phyloP scores from a whole-genome alignment of 2,797 vertebrate species.

The Galagoides demidoff region DNA sequence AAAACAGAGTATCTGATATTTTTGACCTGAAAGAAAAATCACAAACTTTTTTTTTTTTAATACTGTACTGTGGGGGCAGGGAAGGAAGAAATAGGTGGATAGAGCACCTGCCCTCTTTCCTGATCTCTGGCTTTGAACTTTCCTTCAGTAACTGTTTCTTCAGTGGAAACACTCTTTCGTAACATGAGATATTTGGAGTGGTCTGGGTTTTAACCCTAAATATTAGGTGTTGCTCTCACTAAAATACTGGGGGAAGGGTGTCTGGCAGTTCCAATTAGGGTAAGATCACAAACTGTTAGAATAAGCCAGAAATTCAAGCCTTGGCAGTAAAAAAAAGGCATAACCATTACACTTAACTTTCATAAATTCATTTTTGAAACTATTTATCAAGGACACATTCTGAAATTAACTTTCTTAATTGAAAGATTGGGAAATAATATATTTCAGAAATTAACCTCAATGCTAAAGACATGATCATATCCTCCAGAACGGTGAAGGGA shows the following conservation, averaged over 20 bases:
- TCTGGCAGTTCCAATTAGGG: background rate
- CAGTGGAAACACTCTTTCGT: background rate
- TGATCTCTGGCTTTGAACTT: background rate
- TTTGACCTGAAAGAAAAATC: background rate
- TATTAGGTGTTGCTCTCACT: background rate
- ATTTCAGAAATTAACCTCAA: background rate
- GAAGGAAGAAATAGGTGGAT: background rate
- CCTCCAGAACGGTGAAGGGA: background rate
- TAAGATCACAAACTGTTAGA: background rate
- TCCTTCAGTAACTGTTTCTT: background rate
- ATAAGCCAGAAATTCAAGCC: background rate
- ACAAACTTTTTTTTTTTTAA: background rate
- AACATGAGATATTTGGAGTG: background rate
- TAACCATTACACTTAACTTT: background rate
- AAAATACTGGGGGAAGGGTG: background rate
- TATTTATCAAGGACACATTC: background rate
- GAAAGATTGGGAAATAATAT: background rate
- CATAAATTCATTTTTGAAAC: background rate
- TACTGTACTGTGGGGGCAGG: background rate
- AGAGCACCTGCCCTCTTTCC: background rate
- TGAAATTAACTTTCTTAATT: background rate
- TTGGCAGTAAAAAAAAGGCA: background rate
- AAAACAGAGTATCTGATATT: background rate
- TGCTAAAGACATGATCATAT: background rate
- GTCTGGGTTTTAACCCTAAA: background rate